Evolutionary conservation across 2,113 vertebrate genomes (phyloP), one percentile per base, ranked within the genome.

Genomic region (Asarcornis scutulata): DNA sequence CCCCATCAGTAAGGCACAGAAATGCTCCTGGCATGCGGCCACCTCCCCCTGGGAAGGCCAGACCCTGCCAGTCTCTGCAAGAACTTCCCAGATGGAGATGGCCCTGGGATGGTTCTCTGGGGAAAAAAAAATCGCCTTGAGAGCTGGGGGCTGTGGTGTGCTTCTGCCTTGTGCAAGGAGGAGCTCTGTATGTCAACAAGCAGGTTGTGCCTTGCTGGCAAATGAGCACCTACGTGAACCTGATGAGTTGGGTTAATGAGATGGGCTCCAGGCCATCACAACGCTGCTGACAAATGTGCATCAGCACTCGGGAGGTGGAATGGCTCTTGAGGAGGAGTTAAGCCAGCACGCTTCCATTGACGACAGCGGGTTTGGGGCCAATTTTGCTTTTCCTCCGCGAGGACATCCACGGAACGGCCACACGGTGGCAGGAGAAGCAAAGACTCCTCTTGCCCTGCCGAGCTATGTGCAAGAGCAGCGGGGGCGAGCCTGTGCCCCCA

Each of bases 351-450:
- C 62, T 26, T 34, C 25, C 38, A 31, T 0, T 7, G 59, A 7
- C 40, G 5, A 40, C 5, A 17, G 56, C 13, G 4, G 3, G 0
- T 0, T 9, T 7, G 4, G 31, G 50, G 25, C 7, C 1, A 2
- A 14, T 0, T 0, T 36, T 13, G 2, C 0, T 13, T 7, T 66
- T 11, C 40, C 6, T 16, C 3, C 3, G 29, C 1, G 36, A 9
- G 46, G 9, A 52, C 25, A 25, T 72, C 29, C 80, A 48, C 77
- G 9, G 5, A 4, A 0, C 26, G 76, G 80, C 96, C 96, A 72
- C 95, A 75, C 40, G 95, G 60, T 96, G 96, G 95, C 96, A 88
- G 95, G 73, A 91, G 91, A 42, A 73, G 90, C 96, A 84, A 93
- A 87, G 67, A 7, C 22, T 50, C 48, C 22, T 23, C 48, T 21